phyloP scores from a whole-genome alignment of 2,113 vertebrate genomes.

The Brienomyrus brachyistius region DNA sequence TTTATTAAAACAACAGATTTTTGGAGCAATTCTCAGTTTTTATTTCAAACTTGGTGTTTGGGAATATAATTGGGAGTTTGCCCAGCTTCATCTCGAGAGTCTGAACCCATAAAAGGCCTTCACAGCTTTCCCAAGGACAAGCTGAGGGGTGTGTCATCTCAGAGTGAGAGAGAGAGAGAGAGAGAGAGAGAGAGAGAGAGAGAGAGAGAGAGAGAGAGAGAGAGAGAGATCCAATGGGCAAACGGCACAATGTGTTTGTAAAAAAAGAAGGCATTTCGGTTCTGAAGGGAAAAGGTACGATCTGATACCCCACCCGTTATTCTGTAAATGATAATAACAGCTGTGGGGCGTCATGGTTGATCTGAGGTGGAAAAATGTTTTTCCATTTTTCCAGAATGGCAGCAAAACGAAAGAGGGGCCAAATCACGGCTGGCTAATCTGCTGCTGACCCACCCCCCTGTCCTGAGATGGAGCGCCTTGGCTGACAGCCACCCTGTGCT shows the following conservation, averaged over 20 bases:
- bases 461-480: not conserved
- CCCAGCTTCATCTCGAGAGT: not conserved
- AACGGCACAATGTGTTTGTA: not conserved
- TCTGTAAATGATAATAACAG: conserved; percentile 12
- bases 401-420: not conserved
- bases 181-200: not conserved
- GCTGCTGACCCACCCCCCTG: not conserved
- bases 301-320: not conserved
- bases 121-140: not conserved
- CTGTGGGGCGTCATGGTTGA: not conserved
- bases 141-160: not conserved
- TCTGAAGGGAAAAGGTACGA: not conserved
- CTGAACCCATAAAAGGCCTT: not conserved
- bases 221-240: not conserved
- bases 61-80: not conserved
- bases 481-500: not conserved
- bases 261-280: not conserved
- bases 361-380: not conserved
- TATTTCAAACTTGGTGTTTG: not conserved
- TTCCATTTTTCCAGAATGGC: not conserved
- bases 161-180: not conserved
- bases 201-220: not conserved
- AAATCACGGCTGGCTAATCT: not conserved
- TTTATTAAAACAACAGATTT: not conserved
- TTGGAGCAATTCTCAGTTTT: not conserved